Conservation (phyloP, 2,113 vertebrate genomes). For the Orcinus orca region DNA sequence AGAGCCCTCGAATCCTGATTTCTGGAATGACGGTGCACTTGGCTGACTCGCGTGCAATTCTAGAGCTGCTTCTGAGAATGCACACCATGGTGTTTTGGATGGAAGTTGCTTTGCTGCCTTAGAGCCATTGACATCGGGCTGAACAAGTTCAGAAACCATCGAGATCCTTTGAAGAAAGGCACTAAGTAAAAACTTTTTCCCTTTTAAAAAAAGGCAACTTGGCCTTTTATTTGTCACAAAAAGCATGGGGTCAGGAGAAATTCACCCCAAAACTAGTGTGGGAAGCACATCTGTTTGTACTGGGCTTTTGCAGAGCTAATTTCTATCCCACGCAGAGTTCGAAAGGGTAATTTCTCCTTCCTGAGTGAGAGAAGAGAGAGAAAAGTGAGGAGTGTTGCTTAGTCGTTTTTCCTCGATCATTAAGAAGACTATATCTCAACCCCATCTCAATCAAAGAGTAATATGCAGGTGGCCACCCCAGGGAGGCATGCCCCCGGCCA, state of each 20-base stretch:
- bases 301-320: not conserved
- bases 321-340: not conserved
- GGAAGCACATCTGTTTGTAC: not conserved
- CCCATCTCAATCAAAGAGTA: not conserved
- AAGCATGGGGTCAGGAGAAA: not conserved
- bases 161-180: not conserved
- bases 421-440: not conserved
- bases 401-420: too few relatives aligned
- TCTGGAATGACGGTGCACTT: not conserved
- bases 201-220: not conserved
- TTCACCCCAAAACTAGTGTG: not conserved
- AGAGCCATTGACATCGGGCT: not conserved
- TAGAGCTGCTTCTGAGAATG: not conserved
- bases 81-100: not conserved
- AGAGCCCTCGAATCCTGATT: not conserved
- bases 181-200: not conserved
- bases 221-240: not conserved
- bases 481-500: rapidly evolving
- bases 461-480: not conserved
- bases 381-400: not conserved
- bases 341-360: slow-evolving; percentile 18
- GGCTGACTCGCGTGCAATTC: not conserved
- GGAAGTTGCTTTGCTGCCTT: not conserved
- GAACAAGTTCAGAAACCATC: not conserved
- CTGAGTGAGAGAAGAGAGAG: not conserved